These are phyloP conservation scores for Laticauda laticaudata DNA, from an alignment of 2,113 vertebrate genomes.

Conservation along the genomic window DNA sequence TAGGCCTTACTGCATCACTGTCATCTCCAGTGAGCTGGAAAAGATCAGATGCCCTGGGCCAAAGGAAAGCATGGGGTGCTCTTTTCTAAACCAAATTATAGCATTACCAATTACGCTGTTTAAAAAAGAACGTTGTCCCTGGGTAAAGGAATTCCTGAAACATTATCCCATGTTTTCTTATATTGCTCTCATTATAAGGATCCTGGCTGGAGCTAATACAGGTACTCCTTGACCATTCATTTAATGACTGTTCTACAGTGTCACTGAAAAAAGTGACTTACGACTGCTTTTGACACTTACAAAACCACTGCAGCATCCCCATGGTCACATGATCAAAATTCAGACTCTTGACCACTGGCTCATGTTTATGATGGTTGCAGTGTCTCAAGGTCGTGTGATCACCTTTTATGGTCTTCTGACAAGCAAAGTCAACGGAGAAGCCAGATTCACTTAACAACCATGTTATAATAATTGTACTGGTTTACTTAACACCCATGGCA, in stretches of 20 bases:
- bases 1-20: not conserved
- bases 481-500: not conserved
- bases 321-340: not conserved
- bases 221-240: not conserved
- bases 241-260: not conserved
- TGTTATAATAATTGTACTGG: too few relatives aligned
- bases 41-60: not conserved
- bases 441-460: not conserved
- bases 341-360: not conserved
- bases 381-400: not conserved
- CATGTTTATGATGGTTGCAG: not conserved
- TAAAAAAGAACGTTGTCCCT: not conserved
- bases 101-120: not conserved
- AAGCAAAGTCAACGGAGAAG: not conserved
- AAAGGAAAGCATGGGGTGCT: not conserved
- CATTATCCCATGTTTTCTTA: not conserved
- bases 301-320: too few relatives aligned
- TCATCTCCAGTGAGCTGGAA: not conserved
- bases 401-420: not conserved
- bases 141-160: not conserved
- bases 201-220: not conserved
- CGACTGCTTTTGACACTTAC: not conserved
- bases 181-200: not conserved
- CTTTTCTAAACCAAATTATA: not conserved
- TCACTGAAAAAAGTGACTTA: not conserved